A percentile compares a stretch with the other conserved stretches of the same genome.
phyloP scores from a whole-genome alignment of 2,888 invertebrate species.

The Dryomyza anilis region DNA sequence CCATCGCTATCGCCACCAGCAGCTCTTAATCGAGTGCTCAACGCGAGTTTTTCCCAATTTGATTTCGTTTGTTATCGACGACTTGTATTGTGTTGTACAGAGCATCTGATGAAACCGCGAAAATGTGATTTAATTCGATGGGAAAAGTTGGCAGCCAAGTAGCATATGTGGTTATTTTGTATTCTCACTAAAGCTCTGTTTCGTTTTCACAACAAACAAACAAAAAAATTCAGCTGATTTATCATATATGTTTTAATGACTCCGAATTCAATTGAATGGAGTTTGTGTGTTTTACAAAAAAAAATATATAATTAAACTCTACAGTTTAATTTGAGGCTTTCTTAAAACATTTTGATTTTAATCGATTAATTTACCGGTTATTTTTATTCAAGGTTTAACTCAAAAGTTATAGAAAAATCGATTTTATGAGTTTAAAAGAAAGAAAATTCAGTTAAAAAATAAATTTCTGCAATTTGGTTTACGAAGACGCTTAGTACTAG shows the following conservation, averaged over 20 bases:
- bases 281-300: background rate
- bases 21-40: slow-evolving; percentile 1
- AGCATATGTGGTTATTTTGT: background rate
- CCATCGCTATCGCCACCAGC: background rate
- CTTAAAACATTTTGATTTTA: too few relatives aligned
- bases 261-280: background rate
- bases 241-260: background rate
- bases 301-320: background rate
- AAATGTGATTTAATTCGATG: slow-evolving; percentile 19
- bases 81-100: background rate
- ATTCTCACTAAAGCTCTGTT: too few relatives aligned
- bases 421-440: too few relatives aligned
- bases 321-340: too few relatives aligned
- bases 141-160: background rate
- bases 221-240: background rate
- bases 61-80: background rate
- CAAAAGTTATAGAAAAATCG: too few relatives aligned
- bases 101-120: slow-evolving; percentile 21
- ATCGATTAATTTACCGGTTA: too few relatives aligned
- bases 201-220: background rate
- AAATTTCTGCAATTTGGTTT: too few relatives aligned
- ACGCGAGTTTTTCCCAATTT: background rate
- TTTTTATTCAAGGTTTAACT: too few relatives aligned
- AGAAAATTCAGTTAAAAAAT: too few relatives aligned
- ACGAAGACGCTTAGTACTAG: too few relatives aligned